Evolutionary conservation across 2,113 vertebrate genomes (phyloP).

Genomic region (Osmerus eperlanus): DNA sequence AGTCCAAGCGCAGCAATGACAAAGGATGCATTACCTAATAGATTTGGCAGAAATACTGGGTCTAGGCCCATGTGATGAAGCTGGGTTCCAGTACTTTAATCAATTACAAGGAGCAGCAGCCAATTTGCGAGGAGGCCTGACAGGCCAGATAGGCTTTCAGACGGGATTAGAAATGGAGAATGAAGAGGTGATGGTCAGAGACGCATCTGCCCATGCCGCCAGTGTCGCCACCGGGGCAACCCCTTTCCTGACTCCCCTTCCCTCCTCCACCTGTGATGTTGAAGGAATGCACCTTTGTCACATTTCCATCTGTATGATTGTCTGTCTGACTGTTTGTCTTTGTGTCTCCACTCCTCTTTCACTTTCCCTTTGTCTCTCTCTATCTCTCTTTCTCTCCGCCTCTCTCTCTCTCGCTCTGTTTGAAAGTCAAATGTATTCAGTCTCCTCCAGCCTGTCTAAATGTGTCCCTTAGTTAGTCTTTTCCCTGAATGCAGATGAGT

Average conservation of each 20-base stretch:
- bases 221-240: no score
- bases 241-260: conserved; percentile 25
- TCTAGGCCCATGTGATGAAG: conserved; percentile 68
- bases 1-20: conserved; percentile 58
- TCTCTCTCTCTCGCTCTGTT: not conserved
- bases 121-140: conserved; percentile 74
- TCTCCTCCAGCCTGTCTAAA: conserved; percentile 4
- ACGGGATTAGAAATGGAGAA: conserved; percentile 72
- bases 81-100: conserved; percentile 75
- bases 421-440: conserved; percentile 16
- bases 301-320: no score
- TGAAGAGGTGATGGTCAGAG: conserved; percentile 45
- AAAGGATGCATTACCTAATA: conserved; percentile 79
- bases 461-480: conserved; percentile 5
- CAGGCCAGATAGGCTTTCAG: conserved; percentile 75
- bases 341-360: not conserved
- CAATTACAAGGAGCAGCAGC: conserved; percentile 72
- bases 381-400: not conserved
- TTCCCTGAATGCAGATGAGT: conserved; percentile 38
- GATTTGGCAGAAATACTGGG: conserved; percentile 70
- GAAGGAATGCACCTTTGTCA: conserved; percentile 32
- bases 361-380: not conserved
- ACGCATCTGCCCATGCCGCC: conserved; percentile 50
- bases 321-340: conserved; percentile 6
- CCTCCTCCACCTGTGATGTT: conserved; percentile 54